Percentiles rank a stretch among this genome's conserved stretches.
Evolutionary conservation across 1,140 invertebrate genomes (phyloP).

Genomic region (Saccostrea cuccullata): DNA sequence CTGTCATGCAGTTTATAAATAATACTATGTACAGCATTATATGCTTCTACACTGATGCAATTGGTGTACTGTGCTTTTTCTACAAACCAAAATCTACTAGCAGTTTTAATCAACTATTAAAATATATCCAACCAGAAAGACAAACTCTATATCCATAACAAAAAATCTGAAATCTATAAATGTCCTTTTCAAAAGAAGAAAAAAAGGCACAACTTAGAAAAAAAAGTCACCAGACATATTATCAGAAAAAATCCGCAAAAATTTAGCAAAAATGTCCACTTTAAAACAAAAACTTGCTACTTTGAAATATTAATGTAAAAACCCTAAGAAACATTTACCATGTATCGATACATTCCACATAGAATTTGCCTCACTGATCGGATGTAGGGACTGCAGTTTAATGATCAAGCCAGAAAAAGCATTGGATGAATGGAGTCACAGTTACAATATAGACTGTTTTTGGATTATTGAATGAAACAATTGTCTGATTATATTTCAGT

Average conservation of each 20-base stretch:
- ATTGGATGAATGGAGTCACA: background rate
- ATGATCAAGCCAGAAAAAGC: background rate
- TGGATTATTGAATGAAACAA: background rate
- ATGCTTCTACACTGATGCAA: too few species aligned
- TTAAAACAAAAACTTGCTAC: background rate
- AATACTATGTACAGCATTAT: too few species aligned
- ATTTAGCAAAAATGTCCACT: slow-evolving; percentile 14
- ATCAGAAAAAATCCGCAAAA: background rate
- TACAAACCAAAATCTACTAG: too few species aligned
- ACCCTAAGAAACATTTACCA: background rate
- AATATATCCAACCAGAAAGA: too few species aligned
- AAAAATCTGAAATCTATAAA: too few species aligned
- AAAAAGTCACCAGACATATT: too few species aligned
- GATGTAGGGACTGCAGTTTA: background rate
- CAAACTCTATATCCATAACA: too few species aligned
- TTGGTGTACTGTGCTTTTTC: too few species aligned
- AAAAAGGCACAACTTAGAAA: too few species aligned
- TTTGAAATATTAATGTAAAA: background rate
- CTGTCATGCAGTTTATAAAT: too few species aligned
- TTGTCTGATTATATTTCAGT: background rate
- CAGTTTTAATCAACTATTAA: too few species aligned
- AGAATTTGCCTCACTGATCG: slow-evolving; percentile 12
- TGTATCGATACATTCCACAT: background rate
- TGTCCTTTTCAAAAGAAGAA: too few species aligned
- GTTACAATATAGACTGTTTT: background rate